Conservation (phyloP, 2,113 vertebrate species). For the Mormyrus iriodes region DNA sequence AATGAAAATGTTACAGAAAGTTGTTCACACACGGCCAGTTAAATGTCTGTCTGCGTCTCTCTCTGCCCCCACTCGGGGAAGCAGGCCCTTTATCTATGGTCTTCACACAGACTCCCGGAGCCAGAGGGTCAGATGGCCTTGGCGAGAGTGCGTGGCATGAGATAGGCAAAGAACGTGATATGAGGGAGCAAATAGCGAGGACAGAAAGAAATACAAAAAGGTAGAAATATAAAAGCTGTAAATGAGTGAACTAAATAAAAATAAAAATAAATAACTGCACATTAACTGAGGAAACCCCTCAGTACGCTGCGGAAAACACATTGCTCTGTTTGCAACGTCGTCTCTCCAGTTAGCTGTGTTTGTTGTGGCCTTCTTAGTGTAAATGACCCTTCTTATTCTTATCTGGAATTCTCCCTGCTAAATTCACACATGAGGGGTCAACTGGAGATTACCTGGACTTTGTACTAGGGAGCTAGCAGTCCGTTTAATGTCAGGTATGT, state of each 20-base stretch:
- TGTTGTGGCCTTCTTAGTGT: neutral
- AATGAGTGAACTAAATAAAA: neutral
- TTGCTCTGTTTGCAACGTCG: neutral
- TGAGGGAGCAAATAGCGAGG: neutral
- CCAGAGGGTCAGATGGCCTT: neutral
- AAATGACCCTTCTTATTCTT: neutral
- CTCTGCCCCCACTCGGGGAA: no score
- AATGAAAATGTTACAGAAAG: neutral
- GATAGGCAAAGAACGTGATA: neutral
- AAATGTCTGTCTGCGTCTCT: no score
- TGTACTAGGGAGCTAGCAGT: neutral
- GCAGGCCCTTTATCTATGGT: neutral
- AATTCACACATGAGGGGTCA: neutral
- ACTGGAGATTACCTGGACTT: neutral
- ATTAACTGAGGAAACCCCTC: neutral
- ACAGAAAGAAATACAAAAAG: neutral
- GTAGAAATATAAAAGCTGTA: neutral
- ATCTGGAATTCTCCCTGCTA: neutral
- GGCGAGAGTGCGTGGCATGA: neutral
- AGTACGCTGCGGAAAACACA: neutral
- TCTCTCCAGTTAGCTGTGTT: neutral
- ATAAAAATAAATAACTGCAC: neutral
- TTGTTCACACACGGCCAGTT: neutral
- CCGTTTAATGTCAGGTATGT: neutral
- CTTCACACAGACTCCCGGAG: neutral